Percentiles rank a stretch among this genome's conserved stretches.
phyloP scores from a whole-genome alignment of 2,888 invertebrate species.

The Trachelus stipa region DNA sequence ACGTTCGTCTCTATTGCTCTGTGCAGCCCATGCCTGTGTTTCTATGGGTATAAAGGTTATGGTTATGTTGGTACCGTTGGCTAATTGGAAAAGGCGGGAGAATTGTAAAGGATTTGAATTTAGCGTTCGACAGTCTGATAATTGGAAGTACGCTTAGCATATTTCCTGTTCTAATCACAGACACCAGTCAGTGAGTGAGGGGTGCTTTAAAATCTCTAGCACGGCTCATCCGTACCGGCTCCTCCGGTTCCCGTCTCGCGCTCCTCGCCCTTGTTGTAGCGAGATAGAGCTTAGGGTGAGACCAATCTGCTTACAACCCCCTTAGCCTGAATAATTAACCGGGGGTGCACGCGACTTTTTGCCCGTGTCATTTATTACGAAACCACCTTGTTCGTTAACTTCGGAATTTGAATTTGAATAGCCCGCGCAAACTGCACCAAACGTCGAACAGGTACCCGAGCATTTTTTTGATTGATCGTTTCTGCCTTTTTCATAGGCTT shows the following conservation, averaged over 20 bases:
- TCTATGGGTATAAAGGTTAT: neutral
- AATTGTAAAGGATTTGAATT: neutral
- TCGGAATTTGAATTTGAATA: slow-evolving; percentile 57
- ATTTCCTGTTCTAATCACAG: slow-evolving; percentile 59
- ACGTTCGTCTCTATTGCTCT: neutral
- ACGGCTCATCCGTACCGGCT: slow-evolving; percentile 6
- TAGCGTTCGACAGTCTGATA: slow-evolving; percentile 35
- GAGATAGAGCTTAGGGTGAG: slow-evolving; percentile 60
- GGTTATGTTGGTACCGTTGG: neutral
- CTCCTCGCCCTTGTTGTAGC: slow-evolving; percentile 45
- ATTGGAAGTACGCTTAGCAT: slow-evolving; percentile 57
- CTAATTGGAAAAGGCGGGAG: neutral
- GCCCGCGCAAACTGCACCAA: neutral
- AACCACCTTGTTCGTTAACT: slow-evolving; percentile 61
- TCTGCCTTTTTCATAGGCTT: neutral
- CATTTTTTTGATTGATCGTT: neutral
- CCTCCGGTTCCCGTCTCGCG: slow-evolving; percentile 6
- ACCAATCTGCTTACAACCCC: slow-evolving; percentile 66
- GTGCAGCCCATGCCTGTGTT: neutral
- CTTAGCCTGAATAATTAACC: slow-evolving; percentile 66
- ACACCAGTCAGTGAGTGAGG: slow-evolving; percentile 52
- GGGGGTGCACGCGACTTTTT: slow-evolving; percentile 52
- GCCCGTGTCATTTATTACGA: slow-evolving; percentile 59
- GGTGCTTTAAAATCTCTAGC: slow-evolving; percentile 55
- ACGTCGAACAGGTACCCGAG: neutral